Evolutionary conservation across 2,113 vertebrate genomes (phyloP), one percentile per base, ranked within the genome.

Genomic region (Limanda limanda): DNA sequence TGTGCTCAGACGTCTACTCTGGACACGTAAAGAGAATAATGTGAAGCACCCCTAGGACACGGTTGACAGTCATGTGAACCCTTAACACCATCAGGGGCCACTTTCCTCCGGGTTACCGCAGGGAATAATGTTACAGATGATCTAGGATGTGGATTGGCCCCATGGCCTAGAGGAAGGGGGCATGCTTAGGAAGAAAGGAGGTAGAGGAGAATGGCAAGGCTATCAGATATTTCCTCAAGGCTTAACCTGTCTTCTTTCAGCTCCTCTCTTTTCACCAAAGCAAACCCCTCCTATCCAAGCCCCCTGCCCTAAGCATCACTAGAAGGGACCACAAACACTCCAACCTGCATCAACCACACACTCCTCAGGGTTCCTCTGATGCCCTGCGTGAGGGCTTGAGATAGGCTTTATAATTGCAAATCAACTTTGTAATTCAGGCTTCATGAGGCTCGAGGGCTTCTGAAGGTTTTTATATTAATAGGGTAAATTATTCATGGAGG

Each of bases 351-450:
- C 57, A 51, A 67, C 40, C 55, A 61, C 72, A 73, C 61, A 23
- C 71, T 75, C 76, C 57, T 68, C 55, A 21, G 78, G 73, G 79
- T 72, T 84, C 88, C 88, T 87, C 69, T 79, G 75, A 71, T 83
- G 40, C 82, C 74, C 82, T 54, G 66, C 61, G 65, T 48, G 58
- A 88, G 88, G 15, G 52, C 63, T 80, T 25, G 68, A 90, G 86
- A 78, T 76, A 79, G 74, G 76, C 77, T 90, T 93, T 83, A 80
- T 89, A 94, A 91, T 93, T 93, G 91, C 88, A 94, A 93, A 91
- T 94, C 86, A 93, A 89, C 85, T 93, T 86, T 93, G 93, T 92
- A 91, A 92, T 93, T 92, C 89, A 89, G 88, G 71, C 88, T 93
- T 89, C 81, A 90, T 82, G 83, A 93, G 82, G 72, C 87, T 78